phyloP scores from a whole-genome alignment of 2,113 vertebrate species.

The Sterrhoptilus dennistouni region DNA sequence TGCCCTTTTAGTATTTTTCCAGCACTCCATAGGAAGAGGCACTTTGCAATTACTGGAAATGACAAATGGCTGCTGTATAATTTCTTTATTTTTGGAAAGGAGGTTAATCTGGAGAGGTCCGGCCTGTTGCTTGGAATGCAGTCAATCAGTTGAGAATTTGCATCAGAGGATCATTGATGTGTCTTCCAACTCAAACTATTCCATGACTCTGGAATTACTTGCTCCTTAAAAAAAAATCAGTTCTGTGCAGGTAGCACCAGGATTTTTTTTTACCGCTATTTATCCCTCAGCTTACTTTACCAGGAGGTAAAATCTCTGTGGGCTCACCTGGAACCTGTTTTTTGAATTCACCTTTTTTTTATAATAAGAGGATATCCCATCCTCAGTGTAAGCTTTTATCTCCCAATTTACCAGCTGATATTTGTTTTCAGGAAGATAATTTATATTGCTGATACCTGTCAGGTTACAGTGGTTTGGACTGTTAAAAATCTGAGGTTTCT shows the following conservation, averaged over 20 bases:
- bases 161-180: not conserved
- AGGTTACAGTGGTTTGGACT: constrained; percentile 16
- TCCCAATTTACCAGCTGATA: not conserved
- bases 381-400: not conserved
- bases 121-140: not conserved
- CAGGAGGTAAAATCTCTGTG: not conserved
- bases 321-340: not conserved
- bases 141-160: not conserved
- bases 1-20: constrained; percentile 54
- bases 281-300: not conserved
- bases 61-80: constrained; percentile 10
- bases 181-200: not conserved
- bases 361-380: not conserved
- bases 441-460: constrained; percentile 42
- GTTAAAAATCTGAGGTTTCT: constrained; percentile 36
- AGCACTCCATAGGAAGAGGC: constrained; percentile 40
- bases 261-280: not conserved
- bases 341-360: not conserved
- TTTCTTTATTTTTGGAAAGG: constrained; percentile 54
- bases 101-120: not conserved
- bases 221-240: constrained; percentile 20
- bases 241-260: not conserved
- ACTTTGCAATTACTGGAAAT: constrained; percentile 58
- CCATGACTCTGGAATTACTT: not conserved
- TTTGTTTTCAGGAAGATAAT: constrained; percentile 1